Evolutionary conservation across 2,888 invertebrate genomes (phyloP).

Genomic region (Clepsis dumicolana): DNA sequence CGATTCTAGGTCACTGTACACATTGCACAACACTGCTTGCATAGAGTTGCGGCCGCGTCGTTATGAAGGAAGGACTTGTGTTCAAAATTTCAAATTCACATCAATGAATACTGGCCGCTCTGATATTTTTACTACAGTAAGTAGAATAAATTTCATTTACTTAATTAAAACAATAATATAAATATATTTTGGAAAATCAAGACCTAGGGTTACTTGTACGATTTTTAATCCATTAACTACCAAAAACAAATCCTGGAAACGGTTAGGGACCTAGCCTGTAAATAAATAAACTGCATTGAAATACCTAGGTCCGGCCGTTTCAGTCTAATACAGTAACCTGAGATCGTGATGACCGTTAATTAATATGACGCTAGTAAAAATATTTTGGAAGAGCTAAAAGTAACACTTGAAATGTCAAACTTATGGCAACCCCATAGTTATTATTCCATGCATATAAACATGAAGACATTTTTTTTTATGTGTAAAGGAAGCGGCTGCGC

Average conservation of each 20-base stretch:
- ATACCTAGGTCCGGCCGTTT: neutral
- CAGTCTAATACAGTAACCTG: neutral
- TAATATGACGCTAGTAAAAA: neutral
- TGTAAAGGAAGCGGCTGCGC: neutral
- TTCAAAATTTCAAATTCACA: neutral
- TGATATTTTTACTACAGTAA: conserved; percentile 3
- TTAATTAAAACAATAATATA: conserved; percentile 2
- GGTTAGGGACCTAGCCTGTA: neutral
- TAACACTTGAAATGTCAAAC: conserved; percentile 17
- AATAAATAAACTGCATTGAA: neutral
- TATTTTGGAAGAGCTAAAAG: conserved; percentile 34
- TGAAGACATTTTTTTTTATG: neutral
- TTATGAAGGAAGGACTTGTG: neutral
- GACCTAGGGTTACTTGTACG: neutral
- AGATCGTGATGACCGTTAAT: neutral
- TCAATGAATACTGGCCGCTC: neutral
- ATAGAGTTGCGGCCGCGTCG: too few relatives aligned
- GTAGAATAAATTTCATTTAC: conserved; percentile 1
- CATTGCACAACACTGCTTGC: too few relatives aligned
- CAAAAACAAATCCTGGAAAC: neutral
- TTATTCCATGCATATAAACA: neutral
- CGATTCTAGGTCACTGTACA: too few relatives aligned
- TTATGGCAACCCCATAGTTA: neutral
- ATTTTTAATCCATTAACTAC: neutral
- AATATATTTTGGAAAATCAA: neutral